Conservation (phyloP, 1,140 invertebrate genomes). For the Maconellicoccus hirsutus region DNA sequence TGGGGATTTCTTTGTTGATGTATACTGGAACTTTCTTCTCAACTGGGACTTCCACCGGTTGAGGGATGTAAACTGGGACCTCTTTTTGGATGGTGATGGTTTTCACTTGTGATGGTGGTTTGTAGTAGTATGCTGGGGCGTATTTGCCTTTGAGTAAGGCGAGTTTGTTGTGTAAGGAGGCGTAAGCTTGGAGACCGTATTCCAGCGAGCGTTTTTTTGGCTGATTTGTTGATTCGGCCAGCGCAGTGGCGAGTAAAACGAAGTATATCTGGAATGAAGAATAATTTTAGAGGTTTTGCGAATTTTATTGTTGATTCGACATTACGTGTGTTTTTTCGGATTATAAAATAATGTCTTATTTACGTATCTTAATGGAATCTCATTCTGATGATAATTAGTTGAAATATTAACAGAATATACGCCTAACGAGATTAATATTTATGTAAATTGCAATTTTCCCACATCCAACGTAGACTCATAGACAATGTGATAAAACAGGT, state of each 20-base stretch:
- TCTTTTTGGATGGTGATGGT: not conserved
- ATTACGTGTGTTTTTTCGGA: no score
- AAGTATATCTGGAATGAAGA: not conserved
- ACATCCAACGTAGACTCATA: no score
- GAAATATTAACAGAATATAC: no score
- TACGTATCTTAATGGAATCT: no score
- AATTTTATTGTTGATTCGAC: no score
- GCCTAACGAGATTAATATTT: no score
- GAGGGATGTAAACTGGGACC: not conserved
- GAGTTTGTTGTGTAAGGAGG: not conserved
- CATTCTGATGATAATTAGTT: no score
- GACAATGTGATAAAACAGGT: no score
- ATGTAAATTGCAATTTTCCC: no score
- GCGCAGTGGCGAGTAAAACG: not conserved
- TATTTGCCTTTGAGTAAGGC: not conserved
- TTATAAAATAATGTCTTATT: no score
- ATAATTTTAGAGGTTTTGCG: no score
- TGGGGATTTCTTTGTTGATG: not conserved
- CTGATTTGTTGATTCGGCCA: not conserved
- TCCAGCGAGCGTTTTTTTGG: not conserved
- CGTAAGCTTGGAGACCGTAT: not conserved
- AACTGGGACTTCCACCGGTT: not conserved
- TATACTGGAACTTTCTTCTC: not conserved
- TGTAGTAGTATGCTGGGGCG: not conserved
- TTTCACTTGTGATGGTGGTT: not conserved